These are phyloP conservation scores for Cynodonichthys magdalenae DNA, from an alignment of 2,797 vertebrate genomes.

Conservation along the genomic window DNA sequence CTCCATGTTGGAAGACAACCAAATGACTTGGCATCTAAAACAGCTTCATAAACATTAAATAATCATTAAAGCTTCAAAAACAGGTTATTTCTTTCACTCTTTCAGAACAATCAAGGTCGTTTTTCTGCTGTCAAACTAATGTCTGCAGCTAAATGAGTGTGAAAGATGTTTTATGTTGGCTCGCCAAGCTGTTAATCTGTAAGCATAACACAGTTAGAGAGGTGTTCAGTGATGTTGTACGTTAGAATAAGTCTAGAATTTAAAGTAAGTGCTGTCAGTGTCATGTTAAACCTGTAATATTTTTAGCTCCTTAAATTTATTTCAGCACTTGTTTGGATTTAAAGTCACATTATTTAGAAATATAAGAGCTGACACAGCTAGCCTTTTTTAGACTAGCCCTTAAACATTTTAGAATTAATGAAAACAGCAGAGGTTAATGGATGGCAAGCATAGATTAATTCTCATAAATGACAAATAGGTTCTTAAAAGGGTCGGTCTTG, in stretches of 20 bases:
- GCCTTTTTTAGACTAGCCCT: slow-evolving; percentile 5
- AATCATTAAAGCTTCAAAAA: too few species aligned
- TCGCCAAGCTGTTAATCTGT: neutral
- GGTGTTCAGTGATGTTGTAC: neutral
- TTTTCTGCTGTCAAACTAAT: too few species aligned
- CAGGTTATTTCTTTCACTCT: too few species aligned
- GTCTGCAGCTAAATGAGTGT: too few species aligned
- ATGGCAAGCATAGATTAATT: slow-evolving; percentile 26
- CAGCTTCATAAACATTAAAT: too few species aligned
- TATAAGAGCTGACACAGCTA: slow-evolving; percentile 8
- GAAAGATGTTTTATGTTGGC: neutral
- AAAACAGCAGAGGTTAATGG: slow-evolving; percentile 17
- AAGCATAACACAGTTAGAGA: neutral
- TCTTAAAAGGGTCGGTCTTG: slow-evolving; percentile 22
- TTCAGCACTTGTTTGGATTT: neutral
- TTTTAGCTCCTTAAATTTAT: slow-evolving; percentile 1
- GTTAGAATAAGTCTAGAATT: neutral
- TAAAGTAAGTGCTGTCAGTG: neutral
- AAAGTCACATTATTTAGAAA: slow-evolving; percentile 17
- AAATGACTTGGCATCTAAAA: too few species aligned
- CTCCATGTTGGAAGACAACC: too few species aligned
- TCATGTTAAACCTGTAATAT: neutral
- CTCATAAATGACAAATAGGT: slow-evolving; percentile 34
- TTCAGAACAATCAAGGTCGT: too few species aligned
- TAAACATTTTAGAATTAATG: slow-evolving; percentile 16